Conservation (phyloP, 23 tunicate species). For the Botrylloides violaceus region DNA sequence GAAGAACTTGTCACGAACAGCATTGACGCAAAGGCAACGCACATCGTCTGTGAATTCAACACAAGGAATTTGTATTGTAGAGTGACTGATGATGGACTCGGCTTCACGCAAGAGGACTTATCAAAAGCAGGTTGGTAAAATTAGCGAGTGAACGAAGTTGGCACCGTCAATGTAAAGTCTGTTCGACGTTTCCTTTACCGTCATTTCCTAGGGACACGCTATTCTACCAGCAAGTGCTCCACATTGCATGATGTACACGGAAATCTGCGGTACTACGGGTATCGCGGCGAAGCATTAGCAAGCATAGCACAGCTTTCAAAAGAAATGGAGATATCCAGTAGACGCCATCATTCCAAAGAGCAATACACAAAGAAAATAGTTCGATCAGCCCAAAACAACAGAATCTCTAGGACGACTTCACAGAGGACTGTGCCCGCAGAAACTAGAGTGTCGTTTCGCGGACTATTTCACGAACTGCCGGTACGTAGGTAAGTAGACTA, state of each 20-base stretch:
- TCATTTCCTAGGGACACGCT: conserved; percentile 7
- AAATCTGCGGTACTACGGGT: conserved; percentile 42
- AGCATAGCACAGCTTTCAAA: conserved; percentile 53
- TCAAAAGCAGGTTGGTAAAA: conserved; percentile 39
- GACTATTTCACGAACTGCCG: conserved; percentile 22
- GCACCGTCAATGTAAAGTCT: not conserved
- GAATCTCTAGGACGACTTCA: not conserved
- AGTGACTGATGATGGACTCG: conserved; percentile 58
- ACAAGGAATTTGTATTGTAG: not conserved
- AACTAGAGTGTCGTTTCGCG: conserved; percentile 24
- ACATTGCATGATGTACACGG: conserved; percentile 11
- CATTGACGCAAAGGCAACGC: conserved; percentile 51
- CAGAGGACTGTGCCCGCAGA: not conserved
- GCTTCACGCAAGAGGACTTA: conserved; percentile 26
- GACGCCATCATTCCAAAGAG: not conserved
- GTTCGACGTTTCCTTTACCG: not conserved
- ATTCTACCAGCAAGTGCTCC: conserved; percentile 42
- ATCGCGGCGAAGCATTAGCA: conserved; percentile 60
- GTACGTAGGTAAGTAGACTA: conserved; percentile 16
- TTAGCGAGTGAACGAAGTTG: no score
- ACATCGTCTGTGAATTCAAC: conserved; percentile 23
- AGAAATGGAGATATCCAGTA: conserved; percentile 18
- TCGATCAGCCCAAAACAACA: not conserved
- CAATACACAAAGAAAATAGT: conserved; percentile 20
- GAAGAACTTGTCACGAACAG: conserved; percentile 70